Conservation (phyloP, 2,113 vertebrate species). For the Hymenochirus boettgeri region DNA sequence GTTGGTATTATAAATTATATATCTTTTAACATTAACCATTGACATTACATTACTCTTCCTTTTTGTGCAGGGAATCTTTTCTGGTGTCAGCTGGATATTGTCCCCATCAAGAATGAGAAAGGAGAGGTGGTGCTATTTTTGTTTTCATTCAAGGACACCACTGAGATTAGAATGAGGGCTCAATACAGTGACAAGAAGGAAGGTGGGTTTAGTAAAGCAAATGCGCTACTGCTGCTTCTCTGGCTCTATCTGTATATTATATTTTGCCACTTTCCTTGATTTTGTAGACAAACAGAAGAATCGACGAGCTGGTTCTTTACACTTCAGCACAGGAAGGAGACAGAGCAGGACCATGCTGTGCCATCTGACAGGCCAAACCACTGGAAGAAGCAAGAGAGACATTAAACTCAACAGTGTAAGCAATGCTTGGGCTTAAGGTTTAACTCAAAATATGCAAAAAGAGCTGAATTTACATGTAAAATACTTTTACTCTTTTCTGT, state of each 20-base stretch:
- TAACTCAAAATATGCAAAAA: too few species aligned
- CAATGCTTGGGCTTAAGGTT: background rate
- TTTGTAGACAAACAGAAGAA: slow-evolving; percentile 58
- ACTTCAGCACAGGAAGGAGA: slow-evolving; percentile 62
- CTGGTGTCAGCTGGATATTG: slow-evolving; percentile 89
- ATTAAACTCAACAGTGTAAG: slow-evolving; percentile 79
- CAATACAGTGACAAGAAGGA: slow-evolving; percentile 57
- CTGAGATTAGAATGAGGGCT: slow-evolving; percentile 66
- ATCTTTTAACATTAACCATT: too few species aligned
- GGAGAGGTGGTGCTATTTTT: slow-evolving; percentile 92
- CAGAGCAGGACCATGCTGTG: slow-evolving; percentile 70
- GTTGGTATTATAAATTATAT: too few species aligned
- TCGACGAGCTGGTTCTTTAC: slow-evolving; percentile 59
- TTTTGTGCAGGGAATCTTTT: slow-evolving; percentile 69
- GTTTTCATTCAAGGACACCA: slow-evolving; percentile 93
- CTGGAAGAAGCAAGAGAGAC: slow-evolving; percentile 60
- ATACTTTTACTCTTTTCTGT: too few species aligned
- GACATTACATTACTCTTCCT: background rate
- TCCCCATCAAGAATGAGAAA: slow-evolving; percentile 96
- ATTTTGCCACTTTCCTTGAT: background rate
- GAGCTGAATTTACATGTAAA: too few species aligned
- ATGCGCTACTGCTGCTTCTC: background rate
- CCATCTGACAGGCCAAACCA: slow-evolving; percentile 71
- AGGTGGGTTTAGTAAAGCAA: slow-evolving; percentile 53
- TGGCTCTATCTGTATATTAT: background rate